Base-by-base conservation (phyloP, 2,797 vertebrate species). In the Chelon auratus region DNA sequence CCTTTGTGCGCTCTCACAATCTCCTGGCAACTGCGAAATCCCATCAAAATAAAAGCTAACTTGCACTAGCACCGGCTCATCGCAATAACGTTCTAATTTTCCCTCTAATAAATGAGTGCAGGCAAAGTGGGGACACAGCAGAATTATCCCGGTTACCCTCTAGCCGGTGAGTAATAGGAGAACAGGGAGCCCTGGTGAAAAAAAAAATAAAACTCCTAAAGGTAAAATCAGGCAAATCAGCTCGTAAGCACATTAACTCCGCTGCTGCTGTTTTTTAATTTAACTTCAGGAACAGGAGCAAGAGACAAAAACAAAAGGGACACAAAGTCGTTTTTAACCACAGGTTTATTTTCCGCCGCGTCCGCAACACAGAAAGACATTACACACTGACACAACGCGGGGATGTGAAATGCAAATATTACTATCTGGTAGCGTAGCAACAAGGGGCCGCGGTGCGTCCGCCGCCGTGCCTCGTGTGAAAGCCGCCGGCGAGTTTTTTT, bases 391-490 rank as follows among this genome's bases (percentile, higher is more conserved):
- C 22, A 22, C 75, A 70, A 55, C 81, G 61, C 14, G n/a, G 26
- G 75, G 77, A 85, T 86, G 72, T 69, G 77, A 80, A 80, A 91
- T 92, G 90, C 92, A 92, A 93, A 93, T 92, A 88, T 87, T 89
- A 77, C 84, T 78, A 64, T 70, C 78, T 77, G 81, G 93, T 94
- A 94, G 93, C 93, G 80, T 94, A 93, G 94, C 94, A 94, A 94
- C 94, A 81, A 81, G 82, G 30, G 81, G 77, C 77, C 74, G 68
- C 74, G 63, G 85, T 65, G 60, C 12, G 68, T 86, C 82, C 72
- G 39, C 54, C 65, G 74, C 30, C 30, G 30, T 26, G 24, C 24
- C 78, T 62, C 69, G 80, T 77, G 78, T 61, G 24, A 48, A 80
- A 83, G 80, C 83, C 30, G 57, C 70, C 58, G 52, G 42, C 71